Evolutionary conservation across 2,888 invertebrate species (phyloP), one percentile per base, ranked within the genome.

Genomic region (Sarcophaga caerulescens): DNA sequence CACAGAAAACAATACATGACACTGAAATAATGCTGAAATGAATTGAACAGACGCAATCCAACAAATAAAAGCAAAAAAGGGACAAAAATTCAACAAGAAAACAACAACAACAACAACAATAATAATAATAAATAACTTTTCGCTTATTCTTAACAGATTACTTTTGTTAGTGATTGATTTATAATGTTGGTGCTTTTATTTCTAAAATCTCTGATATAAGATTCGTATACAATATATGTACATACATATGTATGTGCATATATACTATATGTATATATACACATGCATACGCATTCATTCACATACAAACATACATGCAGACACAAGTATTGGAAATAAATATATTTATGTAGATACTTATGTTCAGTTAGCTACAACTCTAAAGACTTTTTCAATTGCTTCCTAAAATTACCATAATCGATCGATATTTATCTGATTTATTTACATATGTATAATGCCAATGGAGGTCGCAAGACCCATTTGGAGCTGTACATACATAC

Each of bases 121-220:
- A n/a, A n/a, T n/a, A n/a, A 75, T 62, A 83, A 73, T 63, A 77
- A 74, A 81, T 17, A 8, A 52, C 17, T 52, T 52, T 52, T 52
- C 52, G 73, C 68, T 81, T 74, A 71, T 69, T 74, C 74, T 81
- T 86, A 84, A 81, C 84, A 81, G 84, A 81, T 84, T 81, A 81
- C 81, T 84, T 81, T 84, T 69, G 73, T 44, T 84, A 71, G 81
- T 81, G 77, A 84, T 86, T 84, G 80, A 78, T 80, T 84, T 84
- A 81, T 76, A 86, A 75, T 73, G 74, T 63, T 84, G 21, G 62
- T 77, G 60, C 71, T 52, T 52, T 52, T 52, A 52, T 14, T 35
- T 35, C 10, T 35, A 35, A 35, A 35, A 35, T 35, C 35, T 52
- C 52, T 52, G 14, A 14, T 14, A 52, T 14, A 52, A 14, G 12